Evolutionary conservation across 2,888 invertebrate species (phyloP), one percentile per base, ranked within the genome.

Genomic region (Thera britannica): DNA sequence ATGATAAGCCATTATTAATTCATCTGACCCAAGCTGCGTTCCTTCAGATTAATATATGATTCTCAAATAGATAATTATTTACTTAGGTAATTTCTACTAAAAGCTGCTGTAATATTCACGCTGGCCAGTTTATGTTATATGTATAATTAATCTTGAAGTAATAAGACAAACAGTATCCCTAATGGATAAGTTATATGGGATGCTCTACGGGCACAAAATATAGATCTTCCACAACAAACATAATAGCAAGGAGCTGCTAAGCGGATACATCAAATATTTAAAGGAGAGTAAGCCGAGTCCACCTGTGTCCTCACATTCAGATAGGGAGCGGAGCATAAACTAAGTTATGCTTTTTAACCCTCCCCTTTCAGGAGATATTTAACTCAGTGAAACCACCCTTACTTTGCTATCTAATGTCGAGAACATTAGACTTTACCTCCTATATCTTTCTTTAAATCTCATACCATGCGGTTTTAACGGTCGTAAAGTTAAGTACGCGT

Each of bases 181-280:
- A 70, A 75, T 75, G 72, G 72, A 69, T 70, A 72, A 74, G 71
- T 72, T 69, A 75, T 71, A 54, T 59, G 58, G 55, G 12, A 51
- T 11, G 49, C 34, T 7, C 68, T 62, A 69, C 58, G 66, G 67
- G 69, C 73, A 72, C 72, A 75, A 70, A 69, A 73, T 71, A 70
- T 69, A 75, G 72, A 74, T 52, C 52, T 52, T 52, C 52, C 73
- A 77, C 78, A 79, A 76, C 75, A 77, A 78, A 79, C 69, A 81
- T 84, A 82, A 85, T 81, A 81, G 81, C 83, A 79, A 76, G 78
- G 80, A 83, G 84, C 83, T 84, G 86, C 85, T 87, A 87, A 83
- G 86, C 80, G 78, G 81, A 78, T 83, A 82, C 87, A 90, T 91
- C 83, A 89, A 90, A 90, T 90, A 91, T 91, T 90, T 87, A 91